Percentiles rank a stretch among this genome's conserved stretches.
Conservation (phyloP, 2,888 invertebrate species). For the Cerceris ruficornis region DNA sequence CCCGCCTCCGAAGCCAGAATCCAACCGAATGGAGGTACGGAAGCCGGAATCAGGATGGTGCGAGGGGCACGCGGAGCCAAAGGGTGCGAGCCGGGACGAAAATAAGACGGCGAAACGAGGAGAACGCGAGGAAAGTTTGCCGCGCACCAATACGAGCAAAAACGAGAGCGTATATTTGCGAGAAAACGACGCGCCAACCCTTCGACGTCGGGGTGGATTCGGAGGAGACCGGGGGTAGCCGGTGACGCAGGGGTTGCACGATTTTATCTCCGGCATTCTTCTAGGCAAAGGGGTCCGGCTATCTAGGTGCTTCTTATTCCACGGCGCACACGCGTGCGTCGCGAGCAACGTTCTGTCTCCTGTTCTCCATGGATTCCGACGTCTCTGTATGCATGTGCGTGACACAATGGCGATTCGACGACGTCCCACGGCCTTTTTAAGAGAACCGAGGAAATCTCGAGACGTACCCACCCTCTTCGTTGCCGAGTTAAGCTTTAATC, state of each 20-base stretch:
- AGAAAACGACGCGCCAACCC: constrained; percentile 45
- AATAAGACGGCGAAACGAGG: background rate
- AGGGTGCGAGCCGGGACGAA: background rate
- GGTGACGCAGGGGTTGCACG: constrained; percentile 65
- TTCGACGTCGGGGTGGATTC: constrained; percentile 13
- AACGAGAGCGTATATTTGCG: background rate
- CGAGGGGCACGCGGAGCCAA: background rate
- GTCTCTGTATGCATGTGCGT: constrained; percentile 7
- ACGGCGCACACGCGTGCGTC: constrained; percentile 10
- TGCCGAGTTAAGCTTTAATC: constrained; percentile 70
- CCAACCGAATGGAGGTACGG: constrained; percentile 32
- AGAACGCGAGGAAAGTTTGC: constrained; percentile 6
- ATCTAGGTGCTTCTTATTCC: constrained; percentile 26
- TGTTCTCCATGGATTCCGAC: background rate
- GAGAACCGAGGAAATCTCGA: constrained; percentile 61
- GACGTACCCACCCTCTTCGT: constrained; percentile 57
- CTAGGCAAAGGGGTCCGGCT: constrained; percentile 60
- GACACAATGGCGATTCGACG: constrained; percentile 26
- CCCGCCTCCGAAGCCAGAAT: constrained; percentile 44
- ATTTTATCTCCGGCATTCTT: constrained; percentile 74
- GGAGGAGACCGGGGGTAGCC: constrained; percentile 14
- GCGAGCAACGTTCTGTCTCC: constrained; percentile 31
- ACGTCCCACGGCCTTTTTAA: constrained; percentile 62
- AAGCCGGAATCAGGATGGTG: constrained; percentile 11
- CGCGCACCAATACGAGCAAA: background rate